These are phyloP conservation scores for Phalacrocorax pelagicus DNA, from an alignment of 2,113 vertebrate species.

Conservation along the genomic window DNA sequence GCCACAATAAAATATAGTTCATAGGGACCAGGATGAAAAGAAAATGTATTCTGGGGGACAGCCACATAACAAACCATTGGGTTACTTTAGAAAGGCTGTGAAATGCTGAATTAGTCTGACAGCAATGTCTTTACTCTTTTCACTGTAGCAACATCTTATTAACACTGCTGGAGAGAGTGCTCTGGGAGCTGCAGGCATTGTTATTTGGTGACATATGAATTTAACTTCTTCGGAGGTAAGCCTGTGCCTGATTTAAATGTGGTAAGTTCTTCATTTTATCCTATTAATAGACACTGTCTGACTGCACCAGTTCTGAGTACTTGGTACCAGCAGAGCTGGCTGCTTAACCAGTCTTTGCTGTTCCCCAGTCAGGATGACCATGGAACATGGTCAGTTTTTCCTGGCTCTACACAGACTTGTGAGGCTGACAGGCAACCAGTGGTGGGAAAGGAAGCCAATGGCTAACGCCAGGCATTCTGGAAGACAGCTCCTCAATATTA, in stretches of 20 bases:
- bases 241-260: neutral
- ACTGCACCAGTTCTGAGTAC: neutral
- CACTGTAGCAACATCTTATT: conserved; percentile 78
- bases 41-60: neutral
- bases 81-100: neutral
- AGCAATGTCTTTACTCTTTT: conserved; percentile 21
- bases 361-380: neutral
- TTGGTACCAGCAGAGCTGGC: neutral
- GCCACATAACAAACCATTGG: neutral
- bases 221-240: conserved; percentile 80
- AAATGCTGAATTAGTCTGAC: neutral
- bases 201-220: conserved; percentile 82
- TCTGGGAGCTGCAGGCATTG: conserved; percentile 79
- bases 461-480: neutral
- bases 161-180: conserved; percentile 80
- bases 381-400: neutral
- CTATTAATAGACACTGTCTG: neutral
- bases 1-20: neutral
- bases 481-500: neutral
- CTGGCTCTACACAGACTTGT: neutral
- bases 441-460: neutral
- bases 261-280: neutral
- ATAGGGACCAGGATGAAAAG: neutral
- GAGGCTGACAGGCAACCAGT: neutral
- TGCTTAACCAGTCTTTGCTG: neutral